Evolutionary conservation across 53 echinoderm and acorn worm species (phyloP).

Genomic region (Hippasteria phrygiana): DNA sequence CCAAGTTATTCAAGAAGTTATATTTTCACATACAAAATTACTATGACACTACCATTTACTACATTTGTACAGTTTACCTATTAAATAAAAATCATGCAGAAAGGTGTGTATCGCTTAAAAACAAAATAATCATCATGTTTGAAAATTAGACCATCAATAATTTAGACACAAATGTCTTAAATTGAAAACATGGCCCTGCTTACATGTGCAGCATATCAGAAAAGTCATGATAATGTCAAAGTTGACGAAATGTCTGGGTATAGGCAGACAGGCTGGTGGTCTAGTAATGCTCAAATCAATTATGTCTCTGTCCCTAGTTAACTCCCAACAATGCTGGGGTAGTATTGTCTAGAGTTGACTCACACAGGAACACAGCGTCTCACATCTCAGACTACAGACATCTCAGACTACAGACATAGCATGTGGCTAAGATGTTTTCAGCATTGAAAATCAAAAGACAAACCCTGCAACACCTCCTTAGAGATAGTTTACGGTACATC

Average conservation of each 20-base stretch:
- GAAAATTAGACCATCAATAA: constrained; percentile 29
- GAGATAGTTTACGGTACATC: too few species aligned
- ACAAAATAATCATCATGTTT: neutral
- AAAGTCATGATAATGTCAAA: constrained; percentile 48
- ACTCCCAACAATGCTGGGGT: neutral
- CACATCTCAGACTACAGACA: too few species aligned
- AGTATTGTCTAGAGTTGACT: neutral
- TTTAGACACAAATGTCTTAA: constrained; percentile 22
- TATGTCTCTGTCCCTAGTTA: neutral
- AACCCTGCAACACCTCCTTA: too few species aligned
- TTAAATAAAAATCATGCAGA: constrained; percentile 47
- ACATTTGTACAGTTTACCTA: constrained; percentile 11
- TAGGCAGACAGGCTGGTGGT: constrained; percentile 5
- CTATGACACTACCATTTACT: neutral
- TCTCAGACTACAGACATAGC: too few species aligned
- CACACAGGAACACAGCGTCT: constrained; percentile 9
- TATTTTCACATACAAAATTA: neutral
- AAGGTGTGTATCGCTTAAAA: constrained; percentile 2
- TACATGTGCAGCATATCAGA: constrained; percentile 32
- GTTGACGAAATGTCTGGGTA: constrained; percentile 21
- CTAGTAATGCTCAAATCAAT: constrained; percentile 23
- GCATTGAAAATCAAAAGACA: too few species aligned
- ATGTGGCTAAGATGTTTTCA: too few species aligned
- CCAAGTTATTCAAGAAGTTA: constrained; percentile 18
- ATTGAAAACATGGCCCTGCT: constrained; percentile 22